A percentile compares a stretch with the other conserved stretches of the same genome.
Evolutionary conservation across 1,140 invertebrate genomes (phyloP).

Genomic region (Papilio dardanus): DNA sequence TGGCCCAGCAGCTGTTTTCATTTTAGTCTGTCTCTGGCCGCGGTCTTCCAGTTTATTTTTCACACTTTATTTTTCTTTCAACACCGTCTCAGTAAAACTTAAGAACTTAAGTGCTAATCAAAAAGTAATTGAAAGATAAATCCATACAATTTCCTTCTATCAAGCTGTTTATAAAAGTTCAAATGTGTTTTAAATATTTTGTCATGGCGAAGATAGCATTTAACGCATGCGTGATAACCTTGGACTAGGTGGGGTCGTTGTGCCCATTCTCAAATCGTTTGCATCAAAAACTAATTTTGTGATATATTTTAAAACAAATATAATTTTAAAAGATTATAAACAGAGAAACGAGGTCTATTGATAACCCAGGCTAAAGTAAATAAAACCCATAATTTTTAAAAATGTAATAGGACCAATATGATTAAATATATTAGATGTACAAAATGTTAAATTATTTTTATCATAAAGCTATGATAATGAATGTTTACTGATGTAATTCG

Average conservation of each 20-base stretch:
- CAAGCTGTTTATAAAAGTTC: neutral
- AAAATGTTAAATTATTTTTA: neutral
- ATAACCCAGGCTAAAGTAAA: neutral
- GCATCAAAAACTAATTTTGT: neutral
- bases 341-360: neutral
- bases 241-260: neutral
- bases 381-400: neutral
- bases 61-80: no score
- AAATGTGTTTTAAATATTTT: neutral
- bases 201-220: neutral
- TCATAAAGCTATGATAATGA: neutral
- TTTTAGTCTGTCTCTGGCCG: no score
- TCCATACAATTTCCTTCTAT: no score
- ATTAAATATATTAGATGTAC: neutral
- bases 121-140: no score
- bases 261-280: neutral
- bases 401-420: neutral
- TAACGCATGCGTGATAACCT: neutral
- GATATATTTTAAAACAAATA: neutral
- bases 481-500: slow-evolving; percentile 18
- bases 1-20: no score
- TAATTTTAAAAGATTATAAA: neutral
- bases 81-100: no score
- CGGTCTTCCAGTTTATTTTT: no score
- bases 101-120: no score